A percentile compares a stretch with the other conserved stretches of the same genome.
phyloP scores from a whole-genome alignment of 2,888 invertebrate species.

The Osmoderma eremita region DNA sequence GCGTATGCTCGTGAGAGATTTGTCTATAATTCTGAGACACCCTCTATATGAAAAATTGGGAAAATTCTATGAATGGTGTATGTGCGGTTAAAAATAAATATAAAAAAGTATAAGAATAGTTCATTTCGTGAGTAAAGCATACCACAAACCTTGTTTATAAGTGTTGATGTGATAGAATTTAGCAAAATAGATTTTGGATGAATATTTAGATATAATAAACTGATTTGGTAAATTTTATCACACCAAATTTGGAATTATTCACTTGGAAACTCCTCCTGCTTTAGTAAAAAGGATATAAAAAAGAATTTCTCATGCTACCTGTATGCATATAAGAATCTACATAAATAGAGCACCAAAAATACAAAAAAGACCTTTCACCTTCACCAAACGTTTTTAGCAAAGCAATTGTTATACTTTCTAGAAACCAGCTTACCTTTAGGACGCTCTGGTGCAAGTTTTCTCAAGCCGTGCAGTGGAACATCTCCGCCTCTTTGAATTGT shows the following conservation, averaged over 20 bases:
- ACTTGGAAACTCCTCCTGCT: no score
- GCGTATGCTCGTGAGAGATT: background rate
- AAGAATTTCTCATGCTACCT: no score
- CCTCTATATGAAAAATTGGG: background rate
- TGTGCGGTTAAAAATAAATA: background rate
- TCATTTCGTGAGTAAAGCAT: constrained; percentile 24
- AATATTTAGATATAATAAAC: background rate
- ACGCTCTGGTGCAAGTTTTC: constrained; percentile 88
- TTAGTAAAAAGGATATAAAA: no score
- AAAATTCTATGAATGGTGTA: background rate
- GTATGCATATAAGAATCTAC: no score
- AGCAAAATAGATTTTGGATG: background rate
- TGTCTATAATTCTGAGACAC: background rate
- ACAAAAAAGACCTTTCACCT: constrained; percentile 18
- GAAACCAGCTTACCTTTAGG: constrained; percentile 73
- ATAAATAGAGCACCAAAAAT: background rate
- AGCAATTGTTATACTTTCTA: background rate
- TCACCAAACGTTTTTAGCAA: background rate
- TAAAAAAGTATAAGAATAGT: constrained; percentile 30
- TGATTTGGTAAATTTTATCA: constrained; percentile 5
- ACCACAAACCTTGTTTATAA: constrained; percentile 34
- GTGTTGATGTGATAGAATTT: constrained; percentile 1
- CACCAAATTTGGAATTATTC: background rate
- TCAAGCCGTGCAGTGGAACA: constrained; percentile 90
- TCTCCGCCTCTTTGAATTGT: constrained; percentile 94